Conservation (phyloP, 2,888 invertebrate genomes). For the Ormyrus thymus region DNA sequence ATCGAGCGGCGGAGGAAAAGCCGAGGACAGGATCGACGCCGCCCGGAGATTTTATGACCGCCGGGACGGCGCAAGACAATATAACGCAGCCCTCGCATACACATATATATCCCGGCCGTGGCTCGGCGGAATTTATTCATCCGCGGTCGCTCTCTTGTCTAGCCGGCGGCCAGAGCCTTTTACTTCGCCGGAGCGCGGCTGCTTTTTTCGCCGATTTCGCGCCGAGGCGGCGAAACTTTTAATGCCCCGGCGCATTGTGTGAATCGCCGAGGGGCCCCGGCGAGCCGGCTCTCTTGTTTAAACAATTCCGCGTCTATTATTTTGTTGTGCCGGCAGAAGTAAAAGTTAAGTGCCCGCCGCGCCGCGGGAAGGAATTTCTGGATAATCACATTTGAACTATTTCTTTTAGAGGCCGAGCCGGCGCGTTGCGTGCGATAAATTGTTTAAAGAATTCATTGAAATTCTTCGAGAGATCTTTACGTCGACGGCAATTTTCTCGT, state of each 20-base stretch:
- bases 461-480: too few relatives aligned
- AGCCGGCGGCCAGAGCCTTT: constrained; percentile 6
- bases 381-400: too few relatives aligned
- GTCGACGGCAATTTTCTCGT: too few relatives aligned
- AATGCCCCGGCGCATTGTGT: too few relatives aligned
- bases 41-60: constrained; percentile 17
- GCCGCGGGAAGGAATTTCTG: too few relatives aligned
- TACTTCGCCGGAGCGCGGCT: neutral
- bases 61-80: constrained; percentile 10
- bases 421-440: too few relatives aligned
- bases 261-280: too few relatives aligned
- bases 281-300: too few relatives aligned
- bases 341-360: neutral
- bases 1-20: neutral
- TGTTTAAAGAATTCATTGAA: too few relatives aligned
- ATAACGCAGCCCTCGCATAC: constrained; percentile 4
- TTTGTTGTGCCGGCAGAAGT: neutral
- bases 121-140: constrained; percentile 37
- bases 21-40: constrained; percentile 4
- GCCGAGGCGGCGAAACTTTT: neutral
- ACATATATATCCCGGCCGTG: neutral
- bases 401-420: too few relatives aligned
- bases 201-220: constrained; percentile 14
- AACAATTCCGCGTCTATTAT: neutral
- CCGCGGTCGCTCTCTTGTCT: constrained; percentile 18